phyloP scores from a whole-genome alignment of 53 echinoderm and acorn worm species.

The Pentamera pediparva region DNA sequence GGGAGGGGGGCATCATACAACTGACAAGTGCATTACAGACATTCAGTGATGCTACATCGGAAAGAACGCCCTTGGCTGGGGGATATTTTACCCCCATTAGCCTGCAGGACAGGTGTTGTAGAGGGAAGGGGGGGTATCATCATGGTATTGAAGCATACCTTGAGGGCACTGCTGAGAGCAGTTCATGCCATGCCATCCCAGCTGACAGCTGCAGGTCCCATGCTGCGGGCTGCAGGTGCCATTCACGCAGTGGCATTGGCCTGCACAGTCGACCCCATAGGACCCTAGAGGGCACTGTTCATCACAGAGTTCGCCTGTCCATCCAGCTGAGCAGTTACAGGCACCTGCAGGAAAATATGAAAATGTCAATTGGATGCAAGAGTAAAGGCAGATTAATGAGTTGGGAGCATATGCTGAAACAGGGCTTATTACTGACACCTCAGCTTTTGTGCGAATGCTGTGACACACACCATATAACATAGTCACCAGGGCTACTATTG shows the following conservation, averaged over 20 bases:
- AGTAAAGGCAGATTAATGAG: no score
- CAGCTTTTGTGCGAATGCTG: no score
- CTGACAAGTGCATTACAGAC: no score
- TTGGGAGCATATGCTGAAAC: no score
- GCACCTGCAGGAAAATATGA: slow-evolving; percentile 15
- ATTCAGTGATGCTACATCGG: no score
- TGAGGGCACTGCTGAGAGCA: slow-evolving; percentile 50
- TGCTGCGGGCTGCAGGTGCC: background rate
- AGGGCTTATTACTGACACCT: no score
- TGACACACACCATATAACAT: no score
- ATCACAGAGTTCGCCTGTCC: slow-evolving; percentile 5
- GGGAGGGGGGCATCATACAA: no score
- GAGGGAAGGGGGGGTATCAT: background rate
- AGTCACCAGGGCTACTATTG: no score
- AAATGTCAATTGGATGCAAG: no score
- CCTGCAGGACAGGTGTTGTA: background rate
- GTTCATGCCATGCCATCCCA: slow-evolving; percentile 56
- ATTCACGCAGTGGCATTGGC: slow-evolving; percentile 1
- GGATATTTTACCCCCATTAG: background rate
- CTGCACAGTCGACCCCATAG: slow-evolving; percentile 5
- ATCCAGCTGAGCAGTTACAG: slow-evolving; percentile 29
- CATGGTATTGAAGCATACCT: background rate
- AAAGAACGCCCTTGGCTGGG: no score
- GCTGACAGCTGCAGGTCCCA: background rate
- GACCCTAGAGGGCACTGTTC: slow-evolving; percentile 15